Evolutionary conservation across 2,888 invertebrate genomes (phyloP), one percentile per base, ranked within the genome.

Genomic region (Sinelater perroti): DNA sequence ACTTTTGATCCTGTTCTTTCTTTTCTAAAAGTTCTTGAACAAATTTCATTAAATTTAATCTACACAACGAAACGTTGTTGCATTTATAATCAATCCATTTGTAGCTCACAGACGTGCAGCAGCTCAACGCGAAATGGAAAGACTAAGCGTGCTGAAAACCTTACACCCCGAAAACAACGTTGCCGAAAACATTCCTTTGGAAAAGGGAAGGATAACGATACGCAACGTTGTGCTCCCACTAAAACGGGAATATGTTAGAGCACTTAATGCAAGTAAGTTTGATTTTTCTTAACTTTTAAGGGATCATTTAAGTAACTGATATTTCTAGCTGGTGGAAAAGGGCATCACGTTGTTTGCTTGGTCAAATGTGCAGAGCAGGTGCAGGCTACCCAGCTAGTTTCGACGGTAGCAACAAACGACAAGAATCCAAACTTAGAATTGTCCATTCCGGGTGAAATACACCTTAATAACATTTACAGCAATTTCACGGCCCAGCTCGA

Each of bases 401-500:
- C 87, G 18, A 89, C 89, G 0, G 83, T 87, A 59, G 87, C 87
- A 0, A 83, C 84, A 0, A 75, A 82, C 45, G 76, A 80, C 55
- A 78, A 79, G 56, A 77, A 76, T 64, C 74, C 76, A 0, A 82
- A 83, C 58, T 74, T 78, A 3, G 81, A 87, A 1, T 78, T 91
- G 26, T 83, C 83, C 68, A 88, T 92, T 76, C 89, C 90, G n/a
- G 91, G 91, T 63, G 83, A 85, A 6, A 80, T 91, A 14, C 87
- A 89, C 56, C 85, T 98, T 68, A 84, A 88, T 59, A 88, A 93
- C 67, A 87, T 97, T 49, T 87, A 88, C 63, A 89, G 92, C 57
- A 93, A 95, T 77, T 98, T 97, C 75, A 89, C 90, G n/a, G 88
- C 95, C 26, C 89, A 89, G 0, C 82, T 97, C 52, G 95, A 91